Base-by-base conservation (phyloP, 2,113 vertebrate genomes). In the Sylvilagus bachmani region DNA sequence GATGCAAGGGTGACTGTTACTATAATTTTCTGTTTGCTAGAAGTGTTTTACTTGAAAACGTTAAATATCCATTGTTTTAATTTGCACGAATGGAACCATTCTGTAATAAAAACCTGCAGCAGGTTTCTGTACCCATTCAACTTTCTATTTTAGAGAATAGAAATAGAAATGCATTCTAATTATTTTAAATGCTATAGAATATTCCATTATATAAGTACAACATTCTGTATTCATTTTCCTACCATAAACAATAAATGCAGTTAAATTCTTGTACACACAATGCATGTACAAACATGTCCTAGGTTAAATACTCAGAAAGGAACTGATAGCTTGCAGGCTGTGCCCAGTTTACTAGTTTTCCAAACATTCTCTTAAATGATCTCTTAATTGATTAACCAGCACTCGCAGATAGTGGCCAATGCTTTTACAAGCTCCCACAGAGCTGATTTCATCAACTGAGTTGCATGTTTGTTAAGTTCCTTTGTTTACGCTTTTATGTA, bases 11-110 rank as follows among this genome's bases (percentile, higher is more conserved):
- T 79, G 10, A 79, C 38, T 93, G 71, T 79, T 73, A 83, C 62
- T 78, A 87, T 74, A 61, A 84, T 84, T 81, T 92, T 96, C 33
- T 87, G 16, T 62, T 92, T 27, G 21, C 36, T 78, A 6, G 17
- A 85, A 91, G 31, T 53, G 4, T 73, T 86, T 83, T 85, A 89
- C 62, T 93, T 80, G 91, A 73, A 94, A 95, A 89, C 16, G 88
- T 66, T 79, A 91, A 91, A 95, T 83, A 86, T 58, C 7, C 17
- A 91, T 80, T 36, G 81, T 44, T 61, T 91, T 77, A 67, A 82
- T 66, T 93, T 89, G 61, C 14, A 85, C 36, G 78, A 58, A 62
- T 53, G 19, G 73, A 90, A 78, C 22, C 29, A 82, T 86, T 89
- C 49, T 94, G 8, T 6, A 90, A 79, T 61, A 96, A 91, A 96